Conservation (phyloP, 2,113 vertebrate genomes). For the Lepus timidus region DNA sequence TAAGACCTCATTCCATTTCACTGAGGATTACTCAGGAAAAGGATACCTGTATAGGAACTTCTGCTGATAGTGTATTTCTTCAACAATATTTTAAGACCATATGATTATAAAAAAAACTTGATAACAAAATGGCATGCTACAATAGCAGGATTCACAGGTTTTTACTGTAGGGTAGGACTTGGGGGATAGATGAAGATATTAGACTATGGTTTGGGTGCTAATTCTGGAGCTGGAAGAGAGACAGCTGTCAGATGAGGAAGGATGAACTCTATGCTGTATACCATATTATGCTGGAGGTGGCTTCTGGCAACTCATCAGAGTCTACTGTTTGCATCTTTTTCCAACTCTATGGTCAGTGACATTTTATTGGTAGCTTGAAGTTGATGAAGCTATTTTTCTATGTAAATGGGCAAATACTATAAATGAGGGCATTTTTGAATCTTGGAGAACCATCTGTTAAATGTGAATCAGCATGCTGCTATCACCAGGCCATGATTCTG, state of each 20-base stretch:
- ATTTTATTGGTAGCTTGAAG: not conserved
- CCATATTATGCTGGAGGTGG: no score
- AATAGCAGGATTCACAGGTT: not conserved
- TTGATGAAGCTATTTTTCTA: not conserved
- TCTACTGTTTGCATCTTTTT: not conserved
- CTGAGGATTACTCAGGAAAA: not conserved
- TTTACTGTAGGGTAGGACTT: not conserved
- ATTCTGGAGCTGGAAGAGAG: not conserved
- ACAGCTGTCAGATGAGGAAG: not conserved
- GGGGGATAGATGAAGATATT: not conserved
- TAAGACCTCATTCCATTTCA: not conserved
- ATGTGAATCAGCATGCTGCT: no score
- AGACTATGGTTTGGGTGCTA: not conserved
- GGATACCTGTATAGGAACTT: not conserved
- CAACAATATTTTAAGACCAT: not conserved
- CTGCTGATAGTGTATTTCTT: not conserved
- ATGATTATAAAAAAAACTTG: not conserved
- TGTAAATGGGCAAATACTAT: not conserved
- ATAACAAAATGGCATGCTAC: not conserved
- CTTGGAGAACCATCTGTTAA: not conserved
- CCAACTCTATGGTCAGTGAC: not conserved
- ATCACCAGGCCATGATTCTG: not conserved
- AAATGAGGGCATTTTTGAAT: not conserved
- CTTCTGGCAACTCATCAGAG: not conserved
- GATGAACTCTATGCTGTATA: not conserved